phyloP scores from a whole-genome alignment of 2,888 invertebrate species.

The Drosophila neotestacea region DNA sequence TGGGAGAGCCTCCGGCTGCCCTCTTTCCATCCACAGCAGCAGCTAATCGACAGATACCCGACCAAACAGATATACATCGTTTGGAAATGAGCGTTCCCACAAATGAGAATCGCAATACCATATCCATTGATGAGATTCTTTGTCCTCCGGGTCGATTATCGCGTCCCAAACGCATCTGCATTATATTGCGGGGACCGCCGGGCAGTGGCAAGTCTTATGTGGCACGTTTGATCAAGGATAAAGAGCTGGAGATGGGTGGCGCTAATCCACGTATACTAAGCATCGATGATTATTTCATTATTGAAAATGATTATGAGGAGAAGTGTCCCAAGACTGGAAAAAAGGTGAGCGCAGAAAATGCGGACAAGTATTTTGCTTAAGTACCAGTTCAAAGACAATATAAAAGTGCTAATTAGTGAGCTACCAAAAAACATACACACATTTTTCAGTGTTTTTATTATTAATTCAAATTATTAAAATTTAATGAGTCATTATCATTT shows the following conservation, averaged over 20 bases:
- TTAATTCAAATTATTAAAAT: no score
- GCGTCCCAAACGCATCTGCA: constrained; percentile 92
- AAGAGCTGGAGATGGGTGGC: constrained; percentile 93
- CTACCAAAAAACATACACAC: background rate
- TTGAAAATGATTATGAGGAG: constrained; percentile 91
- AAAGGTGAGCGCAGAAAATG: constrained; percentile 66
- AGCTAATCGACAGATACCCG: constrained; percentile 68
- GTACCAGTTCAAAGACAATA: no score
- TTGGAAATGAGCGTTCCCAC: constrained; percentile 74
- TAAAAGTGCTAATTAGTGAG: no score
- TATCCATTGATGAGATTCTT: constrained; percentile 93
- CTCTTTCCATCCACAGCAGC: constrained; percentile 78
- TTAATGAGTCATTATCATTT: background rate
- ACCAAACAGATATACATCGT: constrained; percentile 51
- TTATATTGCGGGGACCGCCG: constrained; percentile 96
- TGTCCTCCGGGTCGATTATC: constrained; percentile 91
- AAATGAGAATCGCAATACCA: constrained; percentile 85
- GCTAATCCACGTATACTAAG: constrained; percentile 96
- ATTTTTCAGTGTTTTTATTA: background rate
- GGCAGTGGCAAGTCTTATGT: constrained; percentile 97
- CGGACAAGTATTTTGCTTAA: background rate
- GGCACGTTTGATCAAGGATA: constrained; percentile 94
- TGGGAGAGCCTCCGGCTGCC: constrained; percentile 31
- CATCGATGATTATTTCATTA: constrained; percentile 98
- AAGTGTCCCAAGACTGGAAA: constrained; percentile 84